Evolutionary conservation across 1,140 invertebrate genomes (phyloP).

Genomic region (Delia radicum): DNA sequence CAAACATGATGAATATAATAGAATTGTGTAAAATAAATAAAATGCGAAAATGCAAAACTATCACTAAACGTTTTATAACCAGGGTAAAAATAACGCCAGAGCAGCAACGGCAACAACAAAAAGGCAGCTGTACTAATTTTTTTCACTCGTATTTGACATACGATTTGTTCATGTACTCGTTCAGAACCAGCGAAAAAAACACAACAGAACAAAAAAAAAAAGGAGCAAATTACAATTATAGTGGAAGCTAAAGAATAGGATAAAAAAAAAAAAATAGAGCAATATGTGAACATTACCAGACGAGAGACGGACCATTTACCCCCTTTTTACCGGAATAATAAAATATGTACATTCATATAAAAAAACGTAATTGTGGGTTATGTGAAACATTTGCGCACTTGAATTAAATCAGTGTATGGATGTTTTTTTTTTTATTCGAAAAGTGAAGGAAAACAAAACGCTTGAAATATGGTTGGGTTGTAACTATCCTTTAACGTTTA

Average conservation of each 20-base stretch:
- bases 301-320: background rate
- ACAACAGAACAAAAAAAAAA: background rate
- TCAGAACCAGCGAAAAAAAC: background rate
- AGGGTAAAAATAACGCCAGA: background rate
- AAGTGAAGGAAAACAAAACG: background rate
- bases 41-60: background rate
- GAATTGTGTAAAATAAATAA: background rate
- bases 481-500: background rate
- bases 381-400: conserved; percentile 1
- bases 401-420: background rate
- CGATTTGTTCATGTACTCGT: background rate
- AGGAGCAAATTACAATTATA: background rate
- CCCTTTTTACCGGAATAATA: background rate
- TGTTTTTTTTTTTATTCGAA: background rate
- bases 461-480: background rate
- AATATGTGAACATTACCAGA: background rate
- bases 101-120: background rate
- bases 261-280: background rate
- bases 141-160: background rate
- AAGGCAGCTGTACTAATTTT: background rate
- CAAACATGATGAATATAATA: background rate
- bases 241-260: background rate
- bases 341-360: background rate
- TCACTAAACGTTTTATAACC: background rate
- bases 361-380: background rate